phyloP scores from a whole-genome alignment of 2,113 vertebrate species.

The Paradisaea rubra region DNA sequence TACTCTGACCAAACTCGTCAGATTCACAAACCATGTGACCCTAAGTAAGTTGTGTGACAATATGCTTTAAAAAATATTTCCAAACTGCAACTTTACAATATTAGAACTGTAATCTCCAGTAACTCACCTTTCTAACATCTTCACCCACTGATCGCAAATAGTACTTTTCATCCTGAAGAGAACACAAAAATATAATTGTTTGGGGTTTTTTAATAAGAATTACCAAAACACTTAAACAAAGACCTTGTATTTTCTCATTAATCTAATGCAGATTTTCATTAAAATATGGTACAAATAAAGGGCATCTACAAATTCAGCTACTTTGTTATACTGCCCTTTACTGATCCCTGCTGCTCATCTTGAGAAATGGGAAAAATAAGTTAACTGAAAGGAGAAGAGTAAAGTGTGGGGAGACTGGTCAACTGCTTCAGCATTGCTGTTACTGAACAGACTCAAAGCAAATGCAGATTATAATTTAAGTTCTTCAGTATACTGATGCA shows the following conservation, averaged over 20 bases:
- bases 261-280: not conserved
- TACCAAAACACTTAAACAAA: not conserved
- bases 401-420: not conserved
- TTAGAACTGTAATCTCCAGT: not conserved
- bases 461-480: not conserved
- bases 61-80: not conserved
- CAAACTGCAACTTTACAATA: not conserved
- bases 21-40: not conserved
- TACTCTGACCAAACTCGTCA: not conserved
- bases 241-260: not conserved
- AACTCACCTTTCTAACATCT: constrained; percentile 86
- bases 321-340: constrained; percentile 13
- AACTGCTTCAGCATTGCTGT: not conserved
- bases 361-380: not conserved
- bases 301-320: not conserved
- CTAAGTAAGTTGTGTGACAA: not conserved
- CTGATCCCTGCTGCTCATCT: constrained; percentile 53
- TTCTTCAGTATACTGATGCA: not conserved
- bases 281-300: not conserved
- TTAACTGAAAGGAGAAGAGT: not conserved
- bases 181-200: not conserved
- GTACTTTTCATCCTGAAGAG: constrained; percentile 88
- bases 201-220: not conserved
- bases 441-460: not conserved
- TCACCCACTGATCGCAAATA: constrained; percentile 93